These are phyloP conservation scores for Vollenhovia emeryi DNA, from an alignment of 1,140 invertebrate species.

Conservation along the genomic window DNA sequence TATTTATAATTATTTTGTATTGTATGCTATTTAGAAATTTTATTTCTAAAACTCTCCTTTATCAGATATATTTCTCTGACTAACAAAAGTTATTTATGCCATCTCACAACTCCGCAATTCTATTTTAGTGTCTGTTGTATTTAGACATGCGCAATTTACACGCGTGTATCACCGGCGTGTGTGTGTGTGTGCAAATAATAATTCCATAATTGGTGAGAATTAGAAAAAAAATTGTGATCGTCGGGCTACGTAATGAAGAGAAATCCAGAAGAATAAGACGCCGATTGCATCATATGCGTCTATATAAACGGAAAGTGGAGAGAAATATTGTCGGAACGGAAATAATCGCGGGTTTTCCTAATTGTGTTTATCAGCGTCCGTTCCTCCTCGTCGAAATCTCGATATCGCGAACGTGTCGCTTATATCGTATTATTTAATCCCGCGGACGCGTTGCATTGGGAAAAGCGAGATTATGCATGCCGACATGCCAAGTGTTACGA, in stretches of 20 bases:
- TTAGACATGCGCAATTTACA: not conserved
- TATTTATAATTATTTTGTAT: not conserved
- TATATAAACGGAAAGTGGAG: slow-evolving; percentile 1
- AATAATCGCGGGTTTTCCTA: slow-evolving; percentile 17
- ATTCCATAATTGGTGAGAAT: not conserved
- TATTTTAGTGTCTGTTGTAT: not conserved
- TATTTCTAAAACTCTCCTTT: not conserved
- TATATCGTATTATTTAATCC: slow-evolving; percentile 37
- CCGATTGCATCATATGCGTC: not conserved
- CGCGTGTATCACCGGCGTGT: not conserved
- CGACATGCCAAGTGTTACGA: slow-evolving; percentile 45
- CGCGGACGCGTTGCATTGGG: slow-evolving; percentile 2
- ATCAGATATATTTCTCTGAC: not conserved
- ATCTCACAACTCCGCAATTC: not conserved
- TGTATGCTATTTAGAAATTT: not conserved
- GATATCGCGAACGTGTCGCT: not conserved
- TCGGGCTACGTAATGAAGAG: not conserved
- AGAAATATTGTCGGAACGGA: not conserved
- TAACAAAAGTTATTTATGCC: not conserved
- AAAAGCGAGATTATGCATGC: slow-evolving; percentile 18
- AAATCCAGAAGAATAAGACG: slow-evolving; percentile 1
- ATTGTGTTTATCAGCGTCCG: not conserved
- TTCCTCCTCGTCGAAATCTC: not conserved
- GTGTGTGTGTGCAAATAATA: not conserved
- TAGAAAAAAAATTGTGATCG: slow-evolving; percentile 6